Percentiles rank a stretch among this genome's conserved stretches.
These are phyloP conservation scores for Anguilla obscura DNA, from an alignment of 2,797 vertebrate species.

Conservation along the genomic window DNA sequence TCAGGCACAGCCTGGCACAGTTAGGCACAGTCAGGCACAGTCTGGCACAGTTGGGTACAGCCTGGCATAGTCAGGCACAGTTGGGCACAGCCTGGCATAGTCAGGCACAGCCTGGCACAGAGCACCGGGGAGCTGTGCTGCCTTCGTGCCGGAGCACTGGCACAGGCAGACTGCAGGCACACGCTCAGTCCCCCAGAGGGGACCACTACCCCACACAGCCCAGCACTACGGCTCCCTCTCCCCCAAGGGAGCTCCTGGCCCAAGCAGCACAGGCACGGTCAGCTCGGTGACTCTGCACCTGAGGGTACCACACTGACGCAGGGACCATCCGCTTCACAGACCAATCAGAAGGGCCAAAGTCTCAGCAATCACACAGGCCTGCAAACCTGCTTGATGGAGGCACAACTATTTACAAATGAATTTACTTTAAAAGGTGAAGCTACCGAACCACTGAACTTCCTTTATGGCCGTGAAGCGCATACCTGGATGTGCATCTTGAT, in stretches of 20 bases:
- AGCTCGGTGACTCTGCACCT: neutral
- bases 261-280: neutral
- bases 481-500: conserved; percentile 99
- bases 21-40: too few species aligned
- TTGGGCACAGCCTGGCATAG: neutral
- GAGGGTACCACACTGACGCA: neutral
- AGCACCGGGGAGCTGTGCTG: too few species aligned
- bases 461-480: conserved; percentile 44
- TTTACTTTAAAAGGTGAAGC: neutral
- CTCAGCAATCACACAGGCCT: neutral
- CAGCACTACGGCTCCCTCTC: too few species aligned
- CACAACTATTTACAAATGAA: neutral
- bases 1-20: too few species aligned
- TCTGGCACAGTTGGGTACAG: too few species aligned
- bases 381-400: neutral
- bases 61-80: too few species aligned
- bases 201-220: neutral
- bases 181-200: neutral
- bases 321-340: too few species aligned
- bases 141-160: neutral
- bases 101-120: too few species aligned
- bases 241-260: too few species aligned
- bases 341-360: neutral
- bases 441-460: neutral
- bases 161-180: neutral